Evolutionary conservation across 2,797 vertebrate species (phyloP).

Genomic region (Betta splendens): DNA sequence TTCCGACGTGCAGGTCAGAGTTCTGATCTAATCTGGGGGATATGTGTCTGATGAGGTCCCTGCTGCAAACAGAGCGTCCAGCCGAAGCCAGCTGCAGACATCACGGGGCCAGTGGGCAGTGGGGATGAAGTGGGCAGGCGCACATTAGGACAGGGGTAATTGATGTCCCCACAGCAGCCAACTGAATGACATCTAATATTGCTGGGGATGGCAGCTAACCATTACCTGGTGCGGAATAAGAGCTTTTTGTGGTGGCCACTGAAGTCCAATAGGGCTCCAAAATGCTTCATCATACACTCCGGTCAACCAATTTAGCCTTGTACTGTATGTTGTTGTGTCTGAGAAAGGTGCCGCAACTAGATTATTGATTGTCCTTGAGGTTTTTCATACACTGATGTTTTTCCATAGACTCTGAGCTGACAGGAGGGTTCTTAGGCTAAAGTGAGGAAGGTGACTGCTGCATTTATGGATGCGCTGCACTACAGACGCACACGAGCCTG

Average conservation of each 20-base stretch:
- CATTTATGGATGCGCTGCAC: conserved; percentile 50
- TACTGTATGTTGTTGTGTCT: conserved; percentile 54
- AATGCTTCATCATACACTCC: conserved; percentile 73
- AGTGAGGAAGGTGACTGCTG: conserved; percentile 46
- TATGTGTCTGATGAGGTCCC: conserved; percentile 68
- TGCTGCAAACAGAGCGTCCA: conserved; percentile 60
- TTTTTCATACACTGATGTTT: conserved; percentile 58
- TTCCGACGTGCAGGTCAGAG: conserved; percentile 57
- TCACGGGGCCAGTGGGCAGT: conserved; percentile 46
- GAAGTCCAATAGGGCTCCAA: conserved; percentile 73
- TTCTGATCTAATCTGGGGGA: conserved; percentile 68
- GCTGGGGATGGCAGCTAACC: conserved; percentile 57
- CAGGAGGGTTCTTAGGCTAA: conserved; percentile 43
- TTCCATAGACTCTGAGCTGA: conserved; percentile 47
- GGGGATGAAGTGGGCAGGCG: conserved; percentile 49
- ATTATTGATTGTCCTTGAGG: conserved; percentile 74
- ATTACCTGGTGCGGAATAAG: conserved; percentile 67
- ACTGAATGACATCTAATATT: conserved; percentile 76
- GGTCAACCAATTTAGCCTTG: conserved; percentile 64
- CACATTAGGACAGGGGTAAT: conserved; percentile 76
- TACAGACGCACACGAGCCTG: conserved; percentile 44
- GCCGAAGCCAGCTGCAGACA: conserved; percentile 47
- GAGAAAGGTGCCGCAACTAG: conserved; percentile 48
- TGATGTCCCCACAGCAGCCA: conserved; percentile 61
- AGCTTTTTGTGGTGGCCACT: conserved; percentile 62